Base-by-base conservation (phyloP, 2,797 vertebrate genomes). In the Loriculus beryllinus region DNA sequence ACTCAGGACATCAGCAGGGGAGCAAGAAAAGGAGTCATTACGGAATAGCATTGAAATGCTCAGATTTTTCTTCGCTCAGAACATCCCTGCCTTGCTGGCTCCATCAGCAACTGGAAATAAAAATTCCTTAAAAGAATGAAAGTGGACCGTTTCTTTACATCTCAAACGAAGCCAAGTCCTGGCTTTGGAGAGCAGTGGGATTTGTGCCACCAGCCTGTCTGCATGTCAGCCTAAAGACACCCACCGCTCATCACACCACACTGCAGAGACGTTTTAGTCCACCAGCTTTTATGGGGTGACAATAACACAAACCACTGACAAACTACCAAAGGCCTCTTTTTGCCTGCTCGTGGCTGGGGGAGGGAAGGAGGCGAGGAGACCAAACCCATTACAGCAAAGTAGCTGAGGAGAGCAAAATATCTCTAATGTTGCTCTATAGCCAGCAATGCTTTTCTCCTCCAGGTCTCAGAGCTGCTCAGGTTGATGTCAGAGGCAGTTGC, bases 221-320 rank as follows among this genome's bases (percentile, higher is more conserved):
- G 65, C 80, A 78, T 93, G 76, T 96, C 86, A 93, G 85, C 63
- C 63, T 65, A 81, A 57, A 95, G 93, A 93, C 92, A 90, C 59
- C 84, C 80, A 63, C 82, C 9, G 54, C 91, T 96, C 95, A 92
- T 92, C 91, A 85, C 79, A 52, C 45, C 0, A 1, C 62, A 22
- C 90, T 43, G 72, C 7, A 4, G 91, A 95, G 87, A 93, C 1
- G 0, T 89, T 91, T 79, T 39, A 92, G 89, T 79, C 76, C 87
- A 81, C 75, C 59, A 81, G 87, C 82, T 95, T 97, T 96, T 96
- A 95, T 91, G 84, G 85, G 89, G 91, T 96, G 94, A 92, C 91
- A 95, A 63, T 63, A 92, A 97, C 91, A 93, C 76, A 96, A 96
- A 95, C 82, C 92, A 90, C 57, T 94, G 92, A 92, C 85, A 95